Percentiles rank a stretch among this genome's conserved stretches.
Conservation (phyloP, 2,113 vertebrate genomes). For the Calidris pygmaea region DNA sequence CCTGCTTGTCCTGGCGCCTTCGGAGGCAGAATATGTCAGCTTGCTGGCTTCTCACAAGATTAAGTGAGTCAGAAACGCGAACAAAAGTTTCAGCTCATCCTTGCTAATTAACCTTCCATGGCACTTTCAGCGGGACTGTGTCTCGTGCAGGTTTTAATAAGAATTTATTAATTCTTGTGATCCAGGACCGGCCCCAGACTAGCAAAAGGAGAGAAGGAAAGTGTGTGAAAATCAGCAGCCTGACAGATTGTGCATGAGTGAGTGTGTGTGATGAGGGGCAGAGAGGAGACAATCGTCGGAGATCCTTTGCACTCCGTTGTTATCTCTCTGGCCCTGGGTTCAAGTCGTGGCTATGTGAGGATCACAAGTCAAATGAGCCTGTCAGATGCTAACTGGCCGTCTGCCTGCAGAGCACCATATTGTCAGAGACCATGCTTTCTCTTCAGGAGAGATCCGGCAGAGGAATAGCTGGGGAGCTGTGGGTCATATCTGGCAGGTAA, state of each 20-base stretch:
- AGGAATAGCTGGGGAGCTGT: background rate
- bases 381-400: constrained; percentile 50
- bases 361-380: constrained; percentile 44
- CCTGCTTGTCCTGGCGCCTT: constrained; percentile 92
- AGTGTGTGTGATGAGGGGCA: background rate
- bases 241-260: constrained; percentile 7
- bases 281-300: background rate
- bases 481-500: background rate
- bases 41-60: constrained; percentile 93
- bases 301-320: background rate
- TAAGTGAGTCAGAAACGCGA: constrained; percentile 86
- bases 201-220: constrained; percentile 58
- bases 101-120: constrained; percentile 78
- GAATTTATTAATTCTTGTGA: constrained; percentile 76
- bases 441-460: background rate
- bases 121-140: constrained; percentile 58
- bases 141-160: constrained; percentile 71
- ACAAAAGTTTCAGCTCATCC: constrained; percentile 68
- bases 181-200: constrained; percentile 68
- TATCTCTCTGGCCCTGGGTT: constrained; percentile 10
- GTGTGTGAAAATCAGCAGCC: constrained; percentile 32
- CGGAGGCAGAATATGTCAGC: constrained; percentile 87
- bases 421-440: constrained; percentile 3
- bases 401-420: constrained; percentile 20
- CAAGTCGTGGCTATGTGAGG: background rate